Evolutionary conservation across 2,888 invertebrate species (phyloP), one percentile per base, ranked within the genome.

Genomic region (Dasysyrphus tricinctus): DNA sequence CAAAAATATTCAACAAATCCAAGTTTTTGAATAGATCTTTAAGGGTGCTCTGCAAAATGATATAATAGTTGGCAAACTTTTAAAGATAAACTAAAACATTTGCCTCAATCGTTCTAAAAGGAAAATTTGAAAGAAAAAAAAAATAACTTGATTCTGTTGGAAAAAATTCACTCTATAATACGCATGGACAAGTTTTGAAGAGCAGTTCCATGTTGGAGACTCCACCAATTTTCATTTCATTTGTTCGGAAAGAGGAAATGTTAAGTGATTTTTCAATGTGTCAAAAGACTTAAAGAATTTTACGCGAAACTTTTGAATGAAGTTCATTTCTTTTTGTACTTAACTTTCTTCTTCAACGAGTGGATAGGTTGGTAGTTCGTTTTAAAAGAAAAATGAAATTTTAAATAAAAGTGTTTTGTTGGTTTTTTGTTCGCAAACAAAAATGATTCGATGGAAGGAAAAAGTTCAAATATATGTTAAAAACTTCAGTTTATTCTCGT

Each of bases 251-350:
- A 63, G 57, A 67, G 82, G 83, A 83, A 83, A 83, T 83, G 74
- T 75, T 83, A 83, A 83, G 79, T 83, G 75, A 83, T 75, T 83
- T 83, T 75, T 79, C 79, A 79, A 79, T 83, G 83, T 83, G 83
- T 83, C 83, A 83, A 61, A 70, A 57, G 79, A 83, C 69, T 83
- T 79, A 79, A 83, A 70, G 74, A 74, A 79, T 79, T 70, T 79
- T 74, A 75, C 74, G 79, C 79, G 57, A 44, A 80, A 80, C 44
- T 61, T 81, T 77, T 49, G 34, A 56, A 51, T 61, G 29, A 81
- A 81, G 75, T 76, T 80, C 37, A 37, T 67, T 49, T 49, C 24
- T 19, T 12, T 44, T 16, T 44, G 14, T 16, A 29, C 49, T 67
- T 19, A 67, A 67, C 49, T 67, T 67, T 65, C 29, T 47, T 65